phyloP scores from a whole-genome alignment of 1,140 invertebrate genomes.

The Lasaia peninsularis region DNA sequence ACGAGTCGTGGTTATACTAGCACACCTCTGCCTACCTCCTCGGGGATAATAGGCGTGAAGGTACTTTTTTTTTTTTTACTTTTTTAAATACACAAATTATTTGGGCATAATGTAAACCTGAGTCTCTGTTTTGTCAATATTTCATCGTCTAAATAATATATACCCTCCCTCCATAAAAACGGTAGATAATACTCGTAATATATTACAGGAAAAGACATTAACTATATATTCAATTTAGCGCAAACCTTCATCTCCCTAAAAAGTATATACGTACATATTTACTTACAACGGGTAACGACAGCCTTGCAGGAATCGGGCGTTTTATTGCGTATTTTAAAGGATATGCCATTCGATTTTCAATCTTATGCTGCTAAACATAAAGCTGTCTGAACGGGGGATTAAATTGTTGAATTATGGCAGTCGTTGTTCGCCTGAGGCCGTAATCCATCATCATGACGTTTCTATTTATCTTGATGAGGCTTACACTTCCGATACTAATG shows the following conservation, averaged over 20 bases:
- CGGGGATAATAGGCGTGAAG: no score
- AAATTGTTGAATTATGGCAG: conserved; percentile 43
- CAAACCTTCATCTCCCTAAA: conserved; percentile 42
- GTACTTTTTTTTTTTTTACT: no score
- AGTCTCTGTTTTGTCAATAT: no score
- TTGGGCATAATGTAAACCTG: no score
- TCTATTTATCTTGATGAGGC: conserved; percentile 74
- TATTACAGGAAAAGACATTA: conserved; percentile 4
- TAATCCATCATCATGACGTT: conserved; percentile 73
- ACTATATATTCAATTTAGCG: conserved; percentile 14
- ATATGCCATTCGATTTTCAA: conserved; percentile 23
- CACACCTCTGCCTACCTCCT: no score
- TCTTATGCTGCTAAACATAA: conserved; percentile 31
- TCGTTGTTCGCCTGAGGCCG: conserved; percentile 42
- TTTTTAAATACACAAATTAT: no score
- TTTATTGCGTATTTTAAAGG: conserved; percentile 37
- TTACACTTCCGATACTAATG: conserved; percentile 65
- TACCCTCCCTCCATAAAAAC: background rate
- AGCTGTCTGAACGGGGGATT: conserved; percentile 19
- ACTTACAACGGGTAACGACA: conserved; percentile 42
- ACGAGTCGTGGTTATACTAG: no score
- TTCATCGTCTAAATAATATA: no score
- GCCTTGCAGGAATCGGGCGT: conserved; percentile 44
- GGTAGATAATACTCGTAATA: background rate
- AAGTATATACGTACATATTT: conserved; percentile 43